A percentile compares a stretch with the other conserved stretches of the same genome.
Evolutionary conservation across 2,797 vertebrate genomes (phyloP).

Genomic region (Caiman crocodilus): DNA sequence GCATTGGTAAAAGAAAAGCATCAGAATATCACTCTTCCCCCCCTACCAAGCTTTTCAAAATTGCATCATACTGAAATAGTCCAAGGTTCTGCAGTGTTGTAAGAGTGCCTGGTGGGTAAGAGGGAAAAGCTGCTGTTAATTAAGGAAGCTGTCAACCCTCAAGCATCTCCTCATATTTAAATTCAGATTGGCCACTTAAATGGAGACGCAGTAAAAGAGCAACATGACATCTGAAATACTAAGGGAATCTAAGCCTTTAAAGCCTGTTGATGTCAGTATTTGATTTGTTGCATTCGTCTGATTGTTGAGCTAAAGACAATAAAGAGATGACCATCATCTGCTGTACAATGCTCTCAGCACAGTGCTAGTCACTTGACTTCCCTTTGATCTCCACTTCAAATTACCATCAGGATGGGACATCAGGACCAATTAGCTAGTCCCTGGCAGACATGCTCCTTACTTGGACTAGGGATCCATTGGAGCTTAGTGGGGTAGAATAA

Average conservation of each 20-base stretch:
- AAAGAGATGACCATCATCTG: not conserved
- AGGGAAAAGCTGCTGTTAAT: not conserved
- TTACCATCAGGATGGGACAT: not conserved
- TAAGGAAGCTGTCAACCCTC: not conserved
- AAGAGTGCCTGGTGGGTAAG: not conserved
- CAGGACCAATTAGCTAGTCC: not conserved
- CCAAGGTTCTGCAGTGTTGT: not conserved
- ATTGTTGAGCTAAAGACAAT: not conserved
- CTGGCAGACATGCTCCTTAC: no score
- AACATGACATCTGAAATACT: not conserved
- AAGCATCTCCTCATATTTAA: not conserved
- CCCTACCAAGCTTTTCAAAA: no score
- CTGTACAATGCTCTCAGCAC: not conserved
- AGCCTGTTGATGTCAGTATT: not conserved
- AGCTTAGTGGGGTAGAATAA: no score
- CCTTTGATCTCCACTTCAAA: constrained; percentile 2
- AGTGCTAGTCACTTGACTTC: not conserved
- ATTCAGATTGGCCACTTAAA: not conserved
- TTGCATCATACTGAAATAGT: not conserved
- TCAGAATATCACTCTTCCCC: not conserved
- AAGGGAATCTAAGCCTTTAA: not conserved
- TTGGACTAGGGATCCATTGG: no score
- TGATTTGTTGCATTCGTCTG: not conserved
- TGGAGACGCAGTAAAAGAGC: not conserved
- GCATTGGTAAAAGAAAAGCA: not conserved